A percentile compares a stretch with the other conserved stretches of the same genome.
phyloP scores from a whole-genome alignment of 53 echinoderm and acorn worm species.

The Luidia sarsii region DNA sequence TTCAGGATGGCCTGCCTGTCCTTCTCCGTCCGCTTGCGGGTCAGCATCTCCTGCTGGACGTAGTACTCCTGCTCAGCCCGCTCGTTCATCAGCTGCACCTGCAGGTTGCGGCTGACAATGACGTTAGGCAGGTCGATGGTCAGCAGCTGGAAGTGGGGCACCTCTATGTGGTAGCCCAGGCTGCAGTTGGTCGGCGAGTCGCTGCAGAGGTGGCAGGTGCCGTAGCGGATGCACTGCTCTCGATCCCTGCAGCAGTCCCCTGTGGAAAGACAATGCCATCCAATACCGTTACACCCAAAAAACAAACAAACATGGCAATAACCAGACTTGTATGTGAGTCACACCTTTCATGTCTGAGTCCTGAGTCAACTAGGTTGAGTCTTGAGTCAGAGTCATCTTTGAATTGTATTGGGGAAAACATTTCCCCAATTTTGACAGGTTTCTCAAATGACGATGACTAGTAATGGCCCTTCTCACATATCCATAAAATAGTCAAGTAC shows the following conservation, averaged over 20 bases:
- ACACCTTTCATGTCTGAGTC: no score
- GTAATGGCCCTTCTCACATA: no score
- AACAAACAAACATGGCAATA: no score
- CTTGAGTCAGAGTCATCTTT: no score
- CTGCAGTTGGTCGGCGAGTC: constrained; percentile 30
- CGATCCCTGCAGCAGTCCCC: constrained; percentile 64
- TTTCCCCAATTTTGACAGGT: no score
- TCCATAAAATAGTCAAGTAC: no score
- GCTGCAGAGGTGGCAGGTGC: constrained; percentile 66
- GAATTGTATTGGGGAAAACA: no score
- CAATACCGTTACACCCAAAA: no score
- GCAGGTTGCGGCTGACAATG: constrained; percentile 14
- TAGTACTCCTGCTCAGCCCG: constrained; percentile 55
- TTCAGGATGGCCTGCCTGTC: constrained; percentile 46
- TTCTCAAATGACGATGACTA: no score
- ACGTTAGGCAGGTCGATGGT: constrained; percentile 26
- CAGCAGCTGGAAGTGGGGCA: constrained; percentile 62
- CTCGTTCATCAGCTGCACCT: constrained; percentile 55
- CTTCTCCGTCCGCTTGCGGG: constrained; percentile 53
- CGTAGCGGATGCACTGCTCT: constrained; percentile 42
- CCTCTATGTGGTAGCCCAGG: constrained; percentile 65
- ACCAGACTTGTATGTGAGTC: no score
- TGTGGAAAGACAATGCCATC: no score
- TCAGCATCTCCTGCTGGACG: constrained; percentile 36
- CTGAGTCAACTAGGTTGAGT: no score